phyloP scores from a whole-genome alignment of 2,888 invertebrate species.

The Conomelus anceps region DNA sequence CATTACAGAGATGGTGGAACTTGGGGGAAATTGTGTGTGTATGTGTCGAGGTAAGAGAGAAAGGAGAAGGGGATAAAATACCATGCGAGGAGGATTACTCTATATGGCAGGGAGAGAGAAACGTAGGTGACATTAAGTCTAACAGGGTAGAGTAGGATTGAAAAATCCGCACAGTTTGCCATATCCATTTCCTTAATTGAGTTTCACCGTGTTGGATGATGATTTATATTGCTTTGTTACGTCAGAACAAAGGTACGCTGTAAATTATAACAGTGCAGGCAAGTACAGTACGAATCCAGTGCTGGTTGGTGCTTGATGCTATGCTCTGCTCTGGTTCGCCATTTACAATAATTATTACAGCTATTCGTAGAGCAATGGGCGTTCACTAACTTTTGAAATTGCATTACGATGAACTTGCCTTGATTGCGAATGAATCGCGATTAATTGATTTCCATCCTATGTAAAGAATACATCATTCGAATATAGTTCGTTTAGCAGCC shows the following conservation, averaged over 20 bases:
- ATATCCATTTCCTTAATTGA: neutral
- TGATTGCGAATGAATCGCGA: neutral
- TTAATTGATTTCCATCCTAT: neutral
- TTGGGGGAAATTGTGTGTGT: neutral
- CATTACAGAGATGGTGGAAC: neutral
- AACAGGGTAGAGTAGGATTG: neutral
- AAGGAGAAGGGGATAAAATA: neutral
- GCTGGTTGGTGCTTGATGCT: too few relatives aligned
- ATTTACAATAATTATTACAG: neutral
- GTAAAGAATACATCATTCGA: neutral
- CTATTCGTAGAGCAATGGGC: neutral
- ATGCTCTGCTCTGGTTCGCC: neutral
- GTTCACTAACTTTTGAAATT: neutral
- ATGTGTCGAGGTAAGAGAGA: neutral
- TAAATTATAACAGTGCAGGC: neutral
- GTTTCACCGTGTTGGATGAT: neutral
- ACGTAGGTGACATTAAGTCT: neutral
- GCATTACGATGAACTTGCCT: neutral
- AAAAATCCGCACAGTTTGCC: neutral
- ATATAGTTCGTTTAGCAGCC: neutral
- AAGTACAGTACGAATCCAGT: too few relatives aligned
- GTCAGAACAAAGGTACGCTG: neutral
- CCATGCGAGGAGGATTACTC: neutral
- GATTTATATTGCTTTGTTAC: neutral
- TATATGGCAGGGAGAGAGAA: neutral